A percentile compares a stretch with the other conserved stretches of the same genome.
Evolutionary conservation across 2,113 vertebrate genomes (phyloP).

Genomic region (chimpanzee (Pan troglodytes)): DNA sequence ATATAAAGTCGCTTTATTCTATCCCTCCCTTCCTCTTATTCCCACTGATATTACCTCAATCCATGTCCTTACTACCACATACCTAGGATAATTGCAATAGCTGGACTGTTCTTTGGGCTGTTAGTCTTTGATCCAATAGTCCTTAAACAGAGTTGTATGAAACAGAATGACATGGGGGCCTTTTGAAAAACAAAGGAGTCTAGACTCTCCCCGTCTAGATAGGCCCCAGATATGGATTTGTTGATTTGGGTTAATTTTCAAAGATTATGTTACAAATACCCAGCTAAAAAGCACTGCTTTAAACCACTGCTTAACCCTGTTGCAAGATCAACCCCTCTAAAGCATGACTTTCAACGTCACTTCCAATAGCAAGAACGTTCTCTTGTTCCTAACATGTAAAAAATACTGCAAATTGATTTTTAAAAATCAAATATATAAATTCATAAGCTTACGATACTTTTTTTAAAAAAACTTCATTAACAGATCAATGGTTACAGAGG

Average conservation of each 20-base stretch:
- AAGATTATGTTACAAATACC: background rate
- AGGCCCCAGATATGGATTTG: background rate
- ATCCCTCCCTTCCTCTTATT: background rate
- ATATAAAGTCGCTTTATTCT: background rate
- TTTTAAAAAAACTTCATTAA: background rate
- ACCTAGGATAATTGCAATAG: background rate
- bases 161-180: background rate
- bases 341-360: background rate
- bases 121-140: background rate
- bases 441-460: background rate
- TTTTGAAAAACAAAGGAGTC: conserved; percentile 28
- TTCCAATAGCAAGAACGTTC: background rate
- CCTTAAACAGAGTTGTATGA: background rate
- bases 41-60: background rate
- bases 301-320: background rate
- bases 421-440: background rate
- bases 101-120: background rate
- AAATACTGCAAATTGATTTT: background rate
- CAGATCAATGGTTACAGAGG: too few species aligned
- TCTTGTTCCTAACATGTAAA: background rate
- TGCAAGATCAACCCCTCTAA: background rate
- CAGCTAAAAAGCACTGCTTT: background rate
- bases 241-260: background rate
- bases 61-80: background rate
- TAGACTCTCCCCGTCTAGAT: background rate